Base-by-base conservation (phyloP, 2,113 vertebrate genomes). In the Spea bombifrons region DNA sequence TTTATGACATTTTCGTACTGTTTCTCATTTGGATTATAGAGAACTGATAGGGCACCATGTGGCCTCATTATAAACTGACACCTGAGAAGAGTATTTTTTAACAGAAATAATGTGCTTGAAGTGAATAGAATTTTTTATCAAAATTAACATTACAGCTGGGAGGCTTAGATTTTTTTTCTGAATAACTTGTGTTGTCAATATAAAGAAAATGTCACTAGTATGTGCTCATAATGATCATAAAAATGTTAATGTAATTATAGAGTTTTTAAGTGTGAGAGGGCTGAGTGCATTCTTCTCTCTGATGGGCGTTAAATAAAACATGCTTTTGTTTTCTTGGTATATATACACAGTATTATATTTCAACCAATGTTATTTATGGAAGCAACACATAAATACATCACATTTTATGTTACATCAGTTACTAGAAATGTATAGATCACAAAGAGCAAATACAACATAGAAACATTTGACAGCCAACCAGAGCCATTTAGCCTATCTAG, bases 1-100 rank as follows among this genome's bases (percentile, higher is more conserved):
- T 73, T 80, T 67, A 53, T 80, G 78, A 80, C 77, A 73, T 80
- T 80, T 74, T 67, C 78, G 43, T 80, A 68, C 70, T 67, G 78
- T 80, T 74, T 80, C 78, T 73, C 64, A 73, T 80, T 67, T 80
- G 71, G 71, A 80, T 73, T 80, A 74, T 4, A 73, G 71, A 73
- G 52, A 59, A 55, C 63, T 80, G 78, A 73, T 74, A 74, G 71
- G 71, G 71, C 64, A 61, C 78, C n/a, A 12, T 68, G 65, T 73
- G 49, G 49, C 71, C 78, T 80, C 71, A 74, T 80, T 80, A 80
- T 74, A 72, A 61, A 52, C 52, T 80, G 64, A 59, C 78, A 68
- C 78, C 70, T 68, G 52, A 80, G 44, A 80, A n/a, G 12, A 67
- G 48, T 59, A 50, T 74, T 61, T 80, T 80, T 63, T 63, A 68